Evolutionary conservation across 2,113 vertebrate genomes (phyloP).

Genomic region (Merops nubicus): DNA sequence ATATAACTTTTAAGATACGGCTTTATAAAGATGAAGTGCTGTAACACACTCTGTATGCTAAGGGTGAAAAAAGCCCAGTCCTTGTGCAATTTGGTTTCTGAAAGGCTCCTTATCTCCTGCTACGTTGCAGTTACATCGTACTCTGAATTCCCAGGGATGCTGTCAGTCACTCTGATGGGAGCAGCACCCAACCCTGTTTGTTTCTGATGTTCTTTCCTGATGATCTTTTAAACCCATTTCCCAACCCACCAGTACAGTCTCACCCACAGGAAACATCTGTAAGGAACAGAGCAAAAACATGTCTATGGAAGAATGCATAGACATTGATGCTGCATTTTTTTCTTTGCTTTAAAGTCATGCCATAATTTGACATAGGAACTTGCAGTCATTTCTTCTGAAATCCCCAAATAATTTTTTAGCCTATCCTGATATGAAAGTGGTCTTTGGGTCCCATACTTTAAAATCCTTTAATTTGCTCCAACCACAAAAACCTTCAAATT

Average conservation of each 20-base stretch:
- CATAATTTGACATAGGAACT: not conserved
- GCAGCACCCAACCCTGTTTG: not conserved
- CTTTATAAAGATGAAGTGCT: not conserved
- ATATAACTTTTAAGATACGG: not conserved
- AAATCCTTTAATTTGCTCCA: not conserved
- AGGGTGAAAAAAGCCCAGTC: not conserved
- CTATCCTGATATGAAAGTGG: not conserved
- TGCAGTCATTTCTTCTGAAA: not conserved
- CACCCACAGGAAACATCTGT: not conserved
- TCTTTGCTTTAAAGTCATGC: not conserved
- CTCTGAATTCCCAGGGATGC: not conserved
- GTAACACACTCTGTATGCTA: not conserved
- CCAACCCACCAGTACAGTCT: not conserved
- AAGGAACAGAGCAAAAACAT: not conserved
- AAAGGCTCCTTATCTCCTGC: not conserved
- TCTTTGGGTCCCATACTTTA: not conserved
- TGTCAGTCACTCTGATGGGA: not conserved
- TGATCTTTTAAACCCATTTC: not conserved
- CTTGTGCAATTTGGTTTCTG: not conserved
- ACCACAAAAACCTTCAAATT: not conserved
- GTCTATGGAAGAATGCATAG: not conserved
- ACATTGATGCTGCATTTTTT: not conserved
- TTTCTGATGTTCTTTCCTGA: not conserved
- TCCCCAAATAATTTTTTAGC: not conserved
- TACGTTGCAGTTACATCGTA: not conserved